Base-by-base conservation (phyloP, 2,113 vertebrate species). In the Morone chrysops region DNA sequence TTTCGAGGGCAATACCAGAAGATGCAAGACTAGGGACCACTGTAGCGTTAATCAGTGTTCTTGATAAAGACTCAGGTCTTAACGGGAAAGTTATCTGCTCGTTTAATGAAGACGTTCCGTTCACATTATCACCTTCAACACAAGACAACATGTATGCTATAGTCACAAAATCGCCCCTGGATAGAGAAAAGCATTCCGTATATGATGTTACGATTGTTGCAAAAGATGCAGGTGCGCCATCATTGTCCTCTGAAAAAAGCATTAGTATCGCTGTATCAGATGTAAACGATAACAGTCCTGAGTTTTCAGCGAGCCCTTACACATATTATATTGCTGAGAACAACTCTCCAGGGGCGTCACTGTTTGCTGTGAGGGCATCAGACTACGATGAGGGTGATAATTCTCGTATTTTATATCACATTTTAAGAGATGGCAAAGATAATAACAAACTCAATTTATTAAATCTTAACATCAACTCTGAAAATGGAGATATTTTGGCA, bases 1-100 rank as follows among this genome's bases (percentile, higher is more conserved):
- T 97, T 78, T 96, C 97, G 50, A 96, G 92, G 43, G 92, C 95
- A 2, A 91, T 98, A 43, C 61, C 87, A 0, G 93, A 94, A 40
- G 79, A 94, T 53, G 48, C 89, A 0, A 87, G 79, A 65, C 25
- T 59, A 2, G 92, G 92, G 9, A 94, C 93, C 0, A 85, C 83
- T 1, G 77, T 95, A 2, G 89, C 92, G 0, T 61, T 94, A 1
- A 84, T 94, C 4, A 93, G 84, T 78, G 87, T 91, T 0, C 4
- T 7, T 20, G 93, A 95, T 70, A 45, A 65, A 16, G 94, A 95
- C 50, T 92, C 94, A 25, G 89, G 87, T 40, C 13, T 85, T 0
- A 94, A 94, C 22, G 90, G 89, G 0, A 88, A 92, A 84, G 83
- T 92, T 11, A 95, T 91, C 22, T 94, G 97, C 31, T 90, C 87